Conservation (phyloP, 30 jellyfish, hydroid and myxozoan species). For the Mastigias papua region DNA sequence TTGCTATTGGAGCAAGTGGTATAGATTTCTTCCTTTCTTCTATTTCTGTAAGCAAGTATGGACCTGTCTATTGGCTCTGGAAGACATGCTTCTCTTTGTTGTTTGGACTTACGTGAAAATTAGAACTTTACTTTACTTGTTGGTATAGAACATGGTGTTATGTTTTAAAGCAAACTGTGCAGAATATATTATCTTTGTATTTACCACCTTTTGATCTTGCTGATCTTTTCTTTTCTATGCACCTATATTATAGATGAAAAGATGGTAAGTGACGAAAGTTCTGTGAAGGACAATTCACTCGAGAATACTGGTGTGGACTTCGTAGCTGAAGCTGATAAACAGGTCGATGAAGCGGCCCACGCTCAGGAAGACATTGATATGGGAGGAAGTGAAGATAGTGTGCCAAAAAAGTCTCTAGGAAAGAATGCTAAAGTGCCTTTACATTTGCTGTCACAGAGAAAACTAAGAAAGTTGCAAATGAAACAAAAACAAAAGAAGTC, state of each 20-base stretch:
- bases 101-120: too few relatives aligned
- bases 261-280: neutral
- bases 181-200: too few relatives aligned
- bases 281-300: neutral
- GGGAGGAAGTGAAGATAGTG: constrained; percentile 15
- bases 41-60: too few relatives aligned
- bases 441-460: constrained; percentile 62
- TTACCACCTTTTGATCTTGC: neutral
- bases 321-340: neutral
- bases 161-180: too few relatives aligned
- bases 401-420: constrained; percentile 7
- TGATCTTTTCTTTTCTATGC: too few relatives aligned
- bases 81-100: too few relatives aligned
- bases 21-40: neutral
- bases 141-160: too few relatives aligned
- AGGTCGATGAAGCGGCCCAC: neutral
- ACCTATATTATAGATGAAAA: neutral
- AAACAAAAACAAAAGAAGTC: constrained; percentile 46
- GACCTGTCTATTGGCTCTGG: too few relatives aligned
- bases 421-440: constrained; percentile 60
- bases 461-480: constrained; percentile 52
- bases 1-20: constrained; percentile 15
- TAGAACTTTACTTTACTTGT: too few relatives aligned
- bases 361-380: constrained; percentile 25
- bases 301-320: neutral